These are phyloP conservation scores for Meda fulgida DNA, from an alignment of 2,797 vertebrate species.

Conservation along the genomic window DNA sequence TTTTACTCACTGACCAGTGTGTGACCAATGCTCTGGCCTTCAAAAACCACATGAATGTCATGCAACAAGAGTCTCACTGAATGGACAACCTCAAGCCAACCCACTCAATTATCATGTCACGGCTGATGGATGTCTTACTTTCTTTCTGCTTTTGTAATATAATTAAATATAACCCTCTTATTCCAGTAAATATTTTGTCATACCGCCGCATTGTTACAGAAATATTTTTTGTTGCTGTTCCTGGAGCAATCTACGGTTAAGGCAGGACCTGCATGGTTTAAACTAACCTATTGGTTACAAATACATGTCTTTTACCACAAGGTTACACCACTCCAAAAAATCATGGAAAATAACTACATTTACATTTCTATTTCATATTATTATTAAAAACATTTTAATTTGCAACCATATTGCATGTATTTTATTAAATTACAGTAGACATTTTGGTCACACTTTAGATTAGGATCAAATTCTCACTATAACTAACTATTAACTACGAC, in stretches of 20 bases:
- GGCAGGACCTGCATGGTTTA: neutral
- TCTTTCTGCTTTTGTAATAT: conserved; percentile 6
- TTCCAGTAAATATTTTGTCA: neutral
- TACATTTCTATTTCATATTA: neutral
- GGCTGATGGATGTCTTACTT: conserved; percentile 9
- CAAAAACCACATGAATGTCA: conserved; percentile 36
- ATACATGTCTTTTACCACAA: neutral
- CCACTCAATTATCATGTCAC: conserved; percentile 24
- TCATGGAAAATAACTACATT: neutral
- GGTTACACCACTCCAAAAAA: neutral
- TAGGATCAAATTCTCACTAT: too few relatives aligned
- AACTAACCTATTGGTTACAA: conserved; percentile 8
- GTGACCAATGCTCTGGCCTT: conserved; percentile 35
- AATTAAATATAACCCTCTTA: conserved; percentile 12
- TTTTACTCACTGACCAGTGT: conserved; percentile 29
- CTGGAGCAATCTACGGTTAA: neutral
- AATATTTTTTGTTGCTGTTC: neutral
- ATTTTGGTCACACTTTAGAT: too few relatives aligned
- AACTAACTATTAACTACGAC: too few relatives aligned
- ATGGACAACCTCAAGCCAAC: conserved; percentile 16
- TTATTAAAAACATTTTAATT: too few relatives aligned
- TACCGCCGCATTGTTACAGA: neutral
- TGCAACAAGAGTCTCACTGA: conserved; percentile 19
- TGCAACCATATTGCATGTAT: neutral
- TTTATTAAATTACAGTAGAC: neutral